Evolutionary conservation across 2,797 vertebrate genomes (phyloP).

Genomic region (Siniperca undulata): DNA sequence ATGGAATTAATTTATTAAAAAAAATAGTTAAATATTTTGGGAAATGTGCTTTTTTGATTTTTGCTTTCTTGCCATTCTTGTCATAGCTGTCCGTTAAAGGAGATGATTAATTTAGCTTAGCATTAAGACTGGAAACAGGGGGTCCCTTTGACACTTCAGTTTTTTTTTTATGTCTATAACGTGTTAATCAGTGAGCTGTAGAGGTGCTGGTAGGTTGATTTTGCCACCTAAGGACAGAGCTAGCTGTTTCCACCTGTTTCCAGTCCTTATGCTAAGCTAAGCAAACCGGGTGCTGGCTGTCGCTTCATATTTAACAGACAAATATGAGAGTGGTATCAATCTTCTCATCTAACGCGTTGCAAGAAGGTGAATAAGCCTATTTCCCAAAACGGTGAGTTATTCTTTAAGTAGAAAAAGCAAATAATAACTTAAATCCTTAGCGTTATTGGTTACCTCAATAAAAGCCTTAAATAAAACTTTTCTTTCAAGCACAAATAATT

Average conservation of each 20-base stretch:
- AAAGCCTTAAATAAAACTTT: neutral
- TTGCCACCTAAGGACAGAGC: neutral
- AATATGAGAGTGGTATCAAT: neutral
- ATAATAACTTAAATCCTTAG: neutral
- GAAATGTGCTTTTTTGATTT: neutral
- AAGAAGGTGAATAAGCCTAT: neutral
- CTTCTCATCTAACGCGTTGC: neutral
- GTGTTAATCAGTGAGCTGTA: neutral
- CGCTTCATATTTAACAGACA: neutral
- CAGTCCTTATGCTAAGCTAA: neutral
- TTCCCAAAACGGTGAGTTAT: neutral
- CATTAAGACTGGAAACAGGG: neutral
- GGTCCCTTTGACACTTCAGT: neutral
- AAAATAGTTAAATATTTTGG: neutral
- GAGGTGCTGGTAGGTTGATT: neutral
- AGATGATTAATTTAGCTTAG: neutral
- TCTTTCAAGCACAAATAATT: neutral
- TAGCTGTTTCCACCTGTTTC: neutral
- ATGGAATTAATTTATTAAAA: neutral
- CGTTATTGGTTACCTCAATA: neutral
- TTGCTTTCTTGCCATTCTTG: neutral
- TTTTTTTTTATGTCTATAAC: neutral
- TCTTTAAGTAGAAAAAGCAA: neutral
- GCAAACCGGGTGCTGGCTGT: neutral
- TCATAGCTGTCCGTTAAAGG: neutral